A percentile compares a stretch with the other conserved stretches of the same genome.
Evolutionary conservation across 2,113 vertebrate species (phyloP).

Genomic region (Vulpes ferrilata): DNA sequence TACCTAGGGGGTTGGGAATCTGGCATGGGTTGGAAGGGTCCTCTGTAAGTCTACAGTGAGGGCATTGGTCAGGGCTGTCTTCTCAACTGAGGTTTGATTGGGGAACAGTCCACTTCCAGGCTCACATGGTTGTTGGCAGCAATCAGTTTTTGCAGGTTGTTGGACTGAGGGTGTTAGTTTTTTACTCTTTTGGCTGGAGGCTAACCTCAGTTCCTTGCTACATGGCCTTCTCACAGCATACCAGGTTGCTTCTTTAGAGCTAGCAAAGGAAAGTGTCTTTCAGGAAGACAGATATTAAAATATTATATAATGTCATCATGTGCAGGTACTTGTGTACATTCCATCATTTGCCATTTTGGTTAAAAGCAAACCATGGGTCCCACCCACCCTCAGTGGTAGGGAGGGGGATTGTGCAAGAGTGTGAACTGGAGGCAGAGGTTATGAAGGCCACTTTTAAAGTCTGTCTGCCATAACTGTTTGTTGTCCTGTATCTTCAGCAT

Average conservation of each 20-base stretch:
- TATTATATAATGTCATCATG: not conserved
- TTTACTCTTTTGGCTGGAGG: conserved; percentile 11
- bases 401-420: not conserved
- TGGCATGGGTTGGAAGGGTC: not conserved
- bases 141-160: not conserved
- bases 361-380: not conserved
- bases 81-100: not conserved
- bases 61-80: not conserved
- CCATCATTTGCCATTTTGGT: not conserved
- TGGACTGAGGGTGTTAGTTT: conserved; percentile 18
- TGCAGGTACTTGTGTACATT: not conserved
- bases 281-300: conserved; percentile 36
- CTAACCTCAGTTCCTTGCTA: not conserved
- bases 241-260: conserved; percentile 33
- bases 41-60: not conserved
- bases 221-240: not conserved
- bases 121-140: not conserved
- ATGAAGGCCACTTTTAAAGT: not conserved
- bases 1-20: not conserved
- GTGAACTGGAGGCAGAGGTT: not conserved
- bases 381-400: accelerated
- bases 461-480: not conserved
- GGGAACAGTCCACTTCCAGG: not conserved
- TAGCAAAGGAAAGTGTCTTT: not conserved
- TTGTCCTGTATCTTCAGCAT: not conserved